Evolutionary conservation across 2,113 vertebrate genomes (phyloP).

Genomic region (Egretta garzetta): DNA sequence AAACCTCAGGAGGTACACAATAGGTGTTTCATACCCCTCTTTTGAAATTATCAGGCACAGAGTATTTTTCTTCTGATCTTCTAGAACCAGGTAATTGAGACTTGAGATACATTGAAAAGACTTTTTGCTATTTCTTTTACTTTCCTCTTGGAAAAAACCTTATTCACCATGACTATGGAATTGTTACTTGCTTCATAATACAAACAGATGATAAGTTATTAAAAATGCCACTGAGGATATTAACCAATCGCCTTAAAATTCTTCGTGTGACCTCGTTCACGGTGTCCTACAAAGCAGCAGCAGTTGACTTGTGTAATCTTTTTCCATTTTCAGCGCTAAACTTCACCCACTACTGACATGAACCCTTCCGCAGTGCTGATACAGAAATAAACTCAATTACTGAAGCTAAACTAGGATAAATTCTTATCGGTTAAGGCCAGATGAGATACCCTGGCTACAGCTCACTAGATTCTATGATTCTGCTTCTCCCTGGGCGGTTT

Average conservation of each 20-base stretch:
- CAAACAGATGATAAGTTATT: background rate
- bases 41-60: background rate
- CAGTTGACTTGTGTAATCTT: conserved; percentile 38
- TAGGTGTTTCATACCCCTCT: background rate
- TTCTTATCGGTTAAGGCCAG: background rate
- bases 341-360: conserved; percentile 6
- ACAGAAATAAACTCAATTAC: conserved; percentile 58
- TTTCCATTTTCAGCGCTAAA: conserved; percentile 63
- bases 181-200: background rate
- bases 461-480: background rate
- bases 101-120: background rate
- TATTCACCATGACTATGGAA: background rate
- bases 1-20: background rate
- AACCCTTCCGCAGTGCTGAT: background rate
- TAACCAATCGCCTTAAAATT: background rate
- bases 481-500: background rate
- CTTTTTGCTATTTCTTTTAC: background rate
- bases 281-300: conserved; percentile 15
- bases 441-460: background rate
- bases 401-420: conserved; percentile 30
- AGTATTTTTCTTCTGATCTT: background rate
- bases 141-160: background rate
- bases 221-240: background rate
- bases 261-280: conserved; percentile 12
- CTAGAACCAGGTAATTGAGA: background rate